Evolutionary conservation across 2,113 vertebrate species (phyloP), one percentile per base, ranked within the genome.

Genomic region (Eidolon helvum): DNA sequence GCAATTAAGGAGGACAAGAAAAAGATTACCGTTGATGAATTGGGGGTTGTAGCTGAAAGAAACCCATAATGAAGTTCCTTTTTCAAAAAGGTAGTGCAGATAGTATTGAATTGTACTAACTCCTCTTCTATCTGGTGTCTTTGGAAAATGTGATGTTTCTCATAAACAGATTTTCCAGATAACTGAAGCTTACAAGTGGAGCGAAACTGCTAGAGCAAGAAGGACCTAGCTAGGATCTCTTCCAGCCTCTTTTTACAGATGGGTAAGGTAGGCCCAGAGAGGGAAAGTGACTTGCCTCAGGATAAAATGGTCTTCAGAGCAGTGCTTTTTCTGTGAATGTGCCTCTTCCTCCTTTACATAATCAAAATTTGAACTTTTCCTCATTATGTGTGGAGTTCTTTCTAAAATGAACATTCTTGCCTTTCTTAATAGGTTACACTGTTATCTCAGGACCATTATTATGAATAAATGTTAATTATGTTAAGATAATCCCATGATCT

Each of bases 61-160:
- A 96, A 61, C 65, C 63, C 26, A 50, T 68, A 69, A 71, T 84
- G 57, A 92, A 75, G 33, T 75, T 95, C 50, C 55, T 90, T 84
- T 90, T 87, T 90, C 22, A 24, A 82, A 79, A 89, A 83, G 59
- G 21, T 35, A 50, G 22, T 80, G 33, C n/a, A 71, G 30, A n/a
- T 77, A 94, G 11, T 91, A 80, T 86, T 91, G 90, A 75, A 91
- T 91, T 90, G 87, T 61, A 12, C 83, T 78, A 78, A 93, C 26
- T 59, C 83, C 80, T 93, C 59, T 66, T 87, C 82, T 90, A 45
- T 65, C 40, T 95, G 71, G 40, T 94, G 48, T 91, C 77, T 92
- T 94, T 91, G 82, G 69, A 93, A 84, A 94, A 38, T 80, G 68
- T 55, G 65, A 19, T 63, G 26, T 61, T 68, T 68, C 40, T 84